These are phyloP conservation scores for Cydia splendana DNA, from an alignment of 1,140 invertebrate genomes.

Conservation along the genomic window DNA sequence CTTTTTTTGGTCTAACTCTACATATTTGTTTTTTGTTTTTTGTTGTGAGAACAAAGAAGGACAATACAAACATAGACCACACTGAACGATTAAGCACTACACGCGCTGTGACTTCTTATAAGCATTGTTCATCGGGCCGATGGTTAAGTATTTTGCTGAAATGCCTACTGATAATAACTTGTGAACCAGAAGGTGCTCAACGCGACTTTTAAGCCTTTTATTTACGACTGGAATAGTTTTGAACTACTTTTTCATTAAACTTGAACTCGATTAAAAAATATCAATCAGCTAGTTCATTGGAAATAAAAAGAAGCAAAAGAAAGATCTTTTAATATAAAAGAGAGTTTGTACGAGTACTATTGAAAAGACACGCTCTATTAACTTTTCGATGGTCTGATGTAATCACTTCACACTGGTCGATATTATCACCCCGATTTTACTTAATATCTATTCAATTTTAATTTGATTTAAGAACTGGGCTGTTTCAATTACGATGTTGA, in stretches of 20 bases:
- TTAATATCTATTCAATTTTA: background rate
- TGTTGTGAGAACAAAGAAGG: too few species aligned
- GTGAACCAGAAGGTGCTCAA: too few species aligned
- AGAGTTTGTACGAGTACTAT: constrained; percentile 1
- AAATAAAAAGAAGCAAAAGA: background rate
- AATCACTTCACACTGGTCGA: constrained; percentile 14
- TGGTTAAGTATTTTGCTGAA: too few species aligned
- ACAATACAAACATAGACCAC: too few species aligned
- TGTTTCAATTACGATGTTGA: background rate
- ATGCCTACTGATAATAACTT: too few species aligned
- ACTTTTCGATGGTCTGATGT: constrained; percentile 19
- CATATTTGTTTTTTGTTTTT: too few species aligned
- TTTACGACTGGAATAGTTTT: background rate
- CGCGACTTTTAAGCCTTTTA: background rate
- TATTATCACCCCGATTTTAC: background rate
- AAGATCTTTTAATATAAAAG: background rate
- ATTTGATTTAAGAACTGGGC: background rate
- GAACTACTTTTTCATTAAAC: too few species aligned
- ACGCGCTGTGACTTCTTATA: too few species aligned
- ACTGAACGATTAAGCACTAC: too few species aligned
- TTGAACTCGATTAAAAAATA: background rate
- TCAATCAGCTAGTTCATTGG: background rate
- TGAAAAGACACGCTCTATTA: constrained; percentile 22
- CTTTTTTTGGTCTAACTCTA: too few species aligned
- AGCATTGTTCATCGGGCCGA: too few species aligned